phyloP scores from a whole-genome alignment of 2,113 vertebrate genomes.

The Plotosus lineatus region DNA sequence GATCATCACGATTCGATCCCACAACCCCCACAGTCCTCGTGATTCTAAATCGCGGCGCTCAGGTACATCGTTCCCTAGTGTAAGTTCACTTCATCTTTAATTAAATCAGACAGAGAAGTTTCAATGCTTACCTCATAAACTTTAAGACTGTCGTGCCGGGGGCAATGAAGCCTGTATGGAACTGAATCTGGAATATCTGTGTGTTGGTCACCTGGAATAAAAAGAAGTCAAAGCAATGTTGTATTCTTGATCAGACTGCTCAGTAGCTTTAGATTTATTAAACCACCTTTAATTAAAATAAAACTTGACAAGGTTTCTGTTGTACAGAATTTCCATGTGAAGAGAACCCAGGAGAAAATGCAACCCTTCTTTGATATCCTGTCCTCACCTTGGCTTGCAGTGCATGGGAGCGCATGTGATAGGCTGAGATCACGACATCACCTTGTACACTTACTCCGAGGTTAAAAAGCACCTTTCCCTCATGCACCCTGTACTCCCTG shows the following conservation, averaged over 20 bases:
- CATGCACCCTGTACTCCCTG: constrained; percentile 92
- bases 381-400: constrained; percentile 91
- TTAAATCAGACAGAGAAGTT: not conserved
- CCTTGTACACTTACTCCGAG: constrained; percentile 90
- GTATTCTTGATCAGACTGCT: not conserved
- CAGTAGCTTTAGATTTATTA: not conserved
- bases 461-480: constrained; percentile 90
- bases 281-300: not conserved
- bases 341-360: not conserved
- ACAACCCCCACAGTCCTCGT: too few species aligned
- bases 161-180: constrained; percentile 95
- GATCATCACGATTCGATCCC: too few species aligned
- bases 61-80: too few species aligned
- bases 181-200: constrained; percentile 98
- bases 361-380: not conserved
- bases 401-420: constrained; percentile 95
- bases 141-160: constrained; percentile 87
- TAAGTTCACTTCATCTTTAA: too few species aligned
- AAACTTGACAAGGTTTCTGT: not conserved
- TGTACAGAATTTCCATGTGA: not conserved
- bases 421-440: constrained; percentile 90
- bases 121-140: constrained; percentile 88
- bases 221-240: not conserved
- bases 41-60: too few species aligned
- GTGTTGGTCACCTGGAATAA: constrained; percentile 89